Base-by-base conservation (phyloP, 2,888 invertebrate genomes). In the Caenorhabditis sp. region DNA sequence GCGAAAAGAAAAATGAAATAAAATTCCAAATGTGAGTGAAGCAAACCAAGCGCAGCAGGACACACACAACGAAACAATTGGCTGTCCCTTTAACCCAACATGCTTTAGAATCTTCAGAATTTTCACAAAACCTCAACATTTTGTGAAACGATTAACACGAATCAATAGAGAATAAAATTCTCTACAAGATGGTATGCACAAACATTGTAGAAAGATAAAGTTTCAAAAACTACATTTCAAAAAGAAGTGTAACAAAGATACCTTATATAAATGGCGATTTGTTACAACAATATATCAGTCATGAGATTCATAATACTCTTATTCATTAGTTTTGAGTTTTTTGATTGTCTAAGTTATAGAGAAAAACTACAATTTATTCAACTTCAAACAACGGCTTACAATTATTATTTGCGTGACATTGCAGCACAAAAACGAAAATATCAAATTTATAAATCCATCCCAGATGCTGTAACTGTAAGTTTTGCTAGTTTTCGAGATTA, bases 351-450 rank as follows among this genome's bases (percentile, higher is more conserved):
- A 50, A 63, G 65, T 31, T 58, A 69, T 26, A 69, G 68, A 21
- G 73, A 73, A 24, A 62, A 63, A n/a, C 53, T 73, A 5, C 73
- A 73, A 49, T 73, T 73, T 37, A 58, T 66, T 0, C 73, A 73
- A 31, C 66, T 73, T 10, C 73, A 73, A 31, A 59, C 69, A 37
- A 50, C 73, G 0, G 66, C 73, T 0, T 73, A 73, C 43, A 73
- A 62, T n/a, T 57, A 57, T 54, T 73, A 69, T 58, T 12, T 69
- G n/a, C 31, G 66, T 66, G 62, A 65, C 12, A 51, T 73, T 14
- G 54, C 62, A 1, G 58, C 53, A 19, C 58, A 62, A 43, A 68
- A 69, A 49, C 69, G 64, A 31, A 66, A 66, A 17, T 57, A 59
- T 24, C 51, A 66, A 36, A 60, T 73, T 6, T 66, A 68, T 49